Evolutionary conservation across 2,113 vertebrate species (phyloP), one percentile per base, ranked within the genome.

Genomic region (Turnix velox): DNA sequence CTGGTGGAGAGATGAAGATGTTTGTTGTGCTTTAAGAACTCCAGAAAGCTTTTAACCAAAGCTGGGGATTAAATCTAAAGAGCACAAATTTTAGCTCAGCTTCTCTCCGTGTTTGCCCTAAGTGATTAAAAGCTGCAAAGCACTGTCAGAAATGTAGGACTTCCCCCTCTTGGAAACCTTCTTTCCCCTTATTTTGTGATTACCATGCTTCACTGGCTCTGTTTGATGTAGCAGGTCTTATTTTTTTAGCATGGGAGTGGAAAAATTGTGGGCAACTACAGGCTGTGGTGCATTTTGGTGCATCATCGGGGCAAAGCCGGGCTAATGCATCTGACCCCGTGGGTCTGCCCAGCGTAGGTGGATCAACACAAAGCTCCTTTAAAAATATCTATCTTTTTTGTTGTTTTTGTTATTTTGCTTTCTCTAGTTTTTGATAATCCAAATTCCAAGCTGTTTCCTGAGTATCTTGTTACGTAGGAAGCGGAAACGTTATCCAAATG

Each of bases 111-210:
- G 66, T n/a, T n/a, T 20, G 81, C 77, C 72, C 6, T 42, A 11
- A 91, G 89, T 55, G 91, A 92, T 92, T 93, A 95, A 94, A 95
- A 89, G 87, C 93, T 94, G 81, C 43, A 87, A 89, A 92, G 66
- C 8, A 12, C 89, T 92, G 89, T 94, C 81, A 92, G 87, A 78
- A 91, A 93, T 87, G 81, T 85, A 84, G 93, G 92, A 63, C 52
- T 93, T 95, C 76, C 83, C 83, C 83, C 69, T 96, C 93, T 83
- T 87, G 92, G 65, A 95, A 67, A 46, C 63, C 79, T 81, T 83
- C 90, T 94, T 71, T 90, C 83, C 88, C 80, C 76, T 88, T 59
- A 35, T 88, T 90, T 90, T 80, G 6, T 51, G 76, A 92, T 96
- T 95, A n/a, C 57, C 52, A 22, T 4, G 92, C 86, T 80, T 88